Evolutionary conservation across 1,140 invertebrate species (phyloP).

Genomic region (Achatina immaculata): DNA sequence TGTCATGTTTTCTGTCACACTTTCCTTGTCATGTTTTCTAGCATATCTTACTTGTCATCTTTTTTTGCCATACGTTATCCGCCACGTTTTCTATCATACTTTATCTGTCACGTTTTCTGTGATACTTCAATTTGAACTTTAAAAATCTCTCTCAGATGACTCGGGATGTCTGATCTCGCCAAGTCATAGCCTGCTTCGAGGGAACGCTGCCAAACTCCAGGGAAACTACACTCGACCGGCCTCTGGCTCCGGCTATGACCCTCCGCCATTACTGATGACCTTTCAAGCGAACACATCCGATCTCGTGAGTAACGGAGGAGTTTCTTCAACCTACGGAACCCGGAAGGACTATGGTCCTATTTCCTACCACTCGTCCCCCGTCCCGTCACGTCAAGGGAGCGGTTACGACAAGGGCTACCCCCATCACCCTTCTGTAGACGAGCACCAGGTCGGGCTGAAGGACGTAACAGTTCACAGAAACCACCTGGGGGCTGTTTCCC

Average conservation of each 20-base stretch:
- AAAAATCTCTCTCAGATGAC: slow-evolving; percentile 28
- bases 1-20: too few species aligned
- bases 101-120: neutral
- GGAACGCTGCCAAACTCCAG: neutral
- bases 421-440: neutral
- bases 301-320: neutral
- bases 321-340: neutral
- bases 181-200: slow-evolving; percentile 26
- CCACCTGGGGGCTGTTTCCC: neutral
- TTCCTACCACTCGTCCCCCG: neutral
- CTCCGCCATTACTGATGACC: slow-evolving; percentile 33
- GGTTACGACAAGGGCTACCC: neutral
- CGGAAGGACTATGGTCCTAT: neutral
- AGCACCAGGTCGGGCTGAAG: neutral
- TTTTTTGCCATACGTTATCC: neutral
- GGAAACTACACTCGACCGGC: slow-evolving; percentile 22
- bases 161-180: slow-evolving; percentile 21
- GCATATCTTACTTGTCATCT: neutral
- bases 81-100: neutral
- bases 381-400: neutral
- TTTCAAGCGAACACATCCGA: slow-evolving; percentile 18
- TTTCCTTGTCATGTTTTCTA: neutral
- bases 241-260: slow-evolving; percentile 22
- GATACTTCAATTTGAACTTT: too few species aligned
- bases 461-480: slow-evolving; percentile 8